Percentiles rank a stretch among this genome's conserved stretches.
Evolutionary conservation across 1,140 invertebrate species (phyloP).

Genomic region (Brevipalpus yothersi): DNA sequence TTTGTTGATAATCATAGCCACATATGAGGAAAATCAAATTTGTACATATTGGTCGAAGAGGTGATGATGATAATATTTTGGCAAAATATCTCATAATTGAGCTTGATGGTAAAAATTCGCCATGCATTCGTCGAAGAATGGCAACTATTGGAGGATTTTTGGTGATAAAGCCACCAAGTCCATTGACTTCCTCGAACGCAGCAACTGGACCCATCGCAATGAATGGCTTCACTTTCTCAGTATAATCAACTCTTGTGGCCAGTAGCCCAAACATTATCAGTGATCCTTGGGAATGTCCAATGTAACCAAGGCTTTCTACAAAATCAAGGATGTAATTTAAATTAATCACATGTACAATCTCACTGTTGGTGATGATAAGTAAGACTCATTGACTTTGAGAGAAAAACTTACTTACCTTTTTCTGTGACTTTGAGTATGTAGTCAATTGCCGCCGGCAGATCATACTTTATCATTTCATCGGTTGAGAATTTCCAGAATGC

Average conservation of each 20-base stretch:
- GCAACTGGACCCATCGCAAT: conserved; percentile 45
- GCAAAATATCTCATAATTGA: not conserved
- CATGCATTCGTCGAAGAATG: not conserved
- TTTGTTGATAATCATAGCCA: not conserved
- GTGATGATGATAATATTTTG: not conserved
- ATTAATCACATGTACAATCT: not conserved
- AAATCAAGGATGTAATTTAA: conserved; percentile 12
- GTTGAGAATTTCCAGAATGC: conserved; percentile 24
- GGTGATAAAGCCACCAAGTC: not conserved
- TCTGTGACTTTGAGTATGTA: conserved; percentile 25
- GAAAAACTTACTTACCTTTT: conserved; percentile 17
- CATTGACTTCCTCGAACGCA: not conserved
- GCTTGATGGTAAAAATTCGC: not conserved
- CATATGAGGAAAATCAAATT: not conserved
- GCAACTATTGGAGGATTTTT: not conserved
- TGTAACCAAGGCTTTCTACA: conserved; percentile 17
- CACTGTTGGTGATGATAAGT: not conserved
- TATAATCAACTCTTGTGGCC: conserved; percentile 34
- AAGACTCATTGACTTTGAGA: not conserved
- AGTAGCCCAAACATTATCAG: conserved; percentile 34
- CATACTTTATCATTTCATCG: conserved; percentile 19
- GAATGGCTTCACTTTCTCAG: conserved; percentile 25
- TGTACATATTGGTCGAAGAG: not conserved
- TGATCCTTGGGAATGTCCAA: conserved; percentile 39
- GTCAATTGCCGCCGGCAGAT: conserved; percentile 26